Evolutionary conservation across 2,797 vertebrate genomes (phyloP), one percentile per base, ranked within the genome.

Genomic region (Enteromius viviparus): DNA sequence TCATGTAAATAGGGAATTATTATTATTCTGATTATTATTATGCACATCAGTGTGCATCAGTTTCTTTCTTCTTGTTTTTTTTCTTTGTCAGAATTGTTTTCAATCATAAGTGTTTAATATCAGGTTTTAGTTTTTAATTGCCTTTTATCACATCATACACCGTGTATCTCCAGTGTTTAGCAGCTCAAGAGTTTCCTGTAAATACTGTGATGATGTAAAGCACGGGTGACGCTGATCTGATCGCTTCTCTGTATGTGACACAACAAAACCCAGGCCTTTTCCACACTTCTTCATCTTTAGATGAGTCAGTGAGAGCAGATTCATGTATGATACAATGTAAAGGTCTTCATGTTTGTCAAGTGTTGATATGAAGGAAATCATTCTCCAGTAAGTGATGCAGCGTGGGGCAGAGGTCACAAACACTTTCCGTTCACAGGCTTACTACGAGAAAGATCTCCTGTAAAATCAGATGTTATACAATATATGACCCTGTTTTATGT

Each of bases 161-260:
- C 1, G 6, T 40, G 37, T 40, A 40, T 8, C 40, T 40, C 0
- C 40, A 9, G 40, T 2, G 40, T 40, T 40, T 9, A 40, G 40
- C 40, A 40, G 40, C 40, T 40, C 40, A 40, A 40, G 40, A 2
- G 40, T 62, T 76, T 76, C 75, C 55, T 62, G 55, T 76, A 60
- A 76, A 62, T 75, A 55, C 34, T 53, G 17, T 75, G 53, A 29
- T 78, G 60, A 29, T 51, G 45, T 45, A 78, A 78, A 4, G 14
- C 47, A 53, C 29, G 32, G 2, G 53, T 53, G 64, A 68, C 32
- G 5, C 53, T 14, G 45, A 23, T 78, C 62, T 34, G 29, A 37
- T 66, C 17, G n/a, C 80, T 90, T 87, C 89, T 34, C 62, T 87
- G 78, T 84, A 42, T 78, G 29, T 37, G 42, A 0, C 19, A 47